phyloP scores from a whole-genome alignment of 1,140 invertebrate genomes.

The Bombus polaris region DNA sequence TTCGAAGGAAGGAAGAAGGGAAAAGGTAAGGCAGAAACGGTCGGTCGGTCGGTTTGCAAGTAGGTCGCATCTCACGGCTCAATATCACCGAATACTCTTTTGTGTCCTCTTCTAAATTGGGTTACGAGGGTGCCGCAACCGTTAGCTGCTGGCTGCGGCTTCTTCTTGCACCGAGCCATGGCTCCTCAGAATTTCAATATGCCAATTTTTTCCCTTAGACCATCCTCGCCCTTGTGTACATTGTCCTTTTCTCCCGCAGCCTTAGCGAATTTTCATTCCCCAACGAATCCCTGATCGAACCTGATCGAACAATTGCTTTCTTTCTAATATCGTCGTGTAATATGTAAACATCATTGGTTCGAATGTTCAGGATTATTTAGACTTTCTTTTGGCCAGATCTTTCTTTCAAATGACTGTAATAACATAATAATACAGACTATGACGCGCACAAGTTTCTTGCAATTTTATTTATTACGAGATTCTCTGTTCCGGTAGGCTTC shows the following conservation, averaged over 20 bases:
- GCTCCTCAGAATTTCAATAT: slow-evolving; percentile 51
- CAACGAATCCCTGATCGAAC: neutral
- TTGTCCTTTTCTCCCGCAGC: neutral
- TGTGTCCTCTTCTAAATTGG: slow-evolving; percentile 77
- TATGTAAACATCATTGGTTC: too few species aligned
- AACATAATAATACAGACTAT: too few species aligned
- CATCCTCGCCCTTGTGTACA: neutral
- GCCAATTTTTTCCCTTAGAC: slow-evolving; percentile 24
- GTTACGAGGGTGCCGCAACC: slow-evolving; percentile 70
- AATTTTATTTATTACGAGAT: too few species aligned
- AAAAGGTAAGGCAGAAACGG: slow-evolving; percentile 65
- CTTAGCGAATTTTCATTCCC: neutral
- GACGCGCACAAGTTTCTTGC: too few species aligned
- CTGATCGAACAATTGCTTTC: neutral
- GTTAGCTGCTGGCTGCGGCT: slow-evolving; percentile 50
- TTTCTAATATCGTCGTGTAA: too few species aligned
- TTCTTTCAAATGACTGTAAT: too few species aligned
- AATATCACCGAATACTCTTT: slow-evolving; percentile 80
- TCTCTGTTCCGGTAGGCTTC: too few species aligned
- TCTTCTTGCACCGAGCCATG: slow-evolving; percentile 35
- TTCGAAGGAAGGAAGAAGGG: slow-evolving; percentile 41
- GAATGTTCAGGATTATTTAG: too few species aligned
- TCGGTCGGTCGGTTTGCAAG: slow-evolving; percentile 74
- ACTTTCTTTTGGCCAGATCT: too few species aligned
- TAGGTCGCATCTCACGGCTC: slow-evolving; percentile 80